Conservation (phyloP, 1,140 invertebrate species). For the Lepidotrigona ventralis region DNA sequence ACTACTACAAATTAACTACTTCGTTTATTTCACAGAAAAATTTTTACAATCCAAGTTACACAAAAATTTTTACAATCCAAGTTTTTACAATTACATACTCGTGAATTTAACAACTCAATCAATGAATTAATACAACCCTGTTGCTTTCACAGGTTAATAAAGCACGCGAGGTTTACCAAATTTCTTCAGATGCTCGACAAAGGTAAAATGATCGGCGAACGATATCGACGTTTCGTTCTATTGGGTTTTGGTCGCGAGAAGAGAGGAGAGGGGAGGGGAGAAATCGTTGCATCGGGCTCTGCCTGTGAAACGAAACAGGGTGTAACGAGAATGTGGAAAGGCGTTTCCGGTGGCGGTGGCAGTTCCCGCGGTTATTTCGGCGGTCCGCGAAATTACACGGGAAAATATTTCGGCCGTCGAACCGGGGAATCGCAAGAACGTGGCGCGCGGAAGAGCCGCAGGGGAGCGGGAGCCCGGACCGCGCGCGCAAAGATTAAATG, state of each 20-base stretch:
- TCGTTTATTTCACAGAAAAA: too few species aligned
- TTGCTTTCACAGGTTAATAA: too few species aligned
- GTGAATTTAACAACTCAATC: too few species aligned
- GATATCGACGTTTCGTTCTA: not conserved
- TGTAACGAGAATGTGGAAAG: constrained; percentile 26
- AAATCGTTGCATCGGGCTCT: constrained; percentile 18
- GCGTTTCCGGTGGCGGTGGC: constrained; percentile 9
- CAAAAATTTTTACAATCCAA: too few species aligned
- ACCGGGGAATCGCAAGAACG: constrained; percentile 21
- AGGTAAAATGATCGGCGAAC: not conserved
- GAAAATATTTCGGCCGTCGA: constrained; percentile 42
- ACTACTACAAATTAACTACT: too few species aligned
- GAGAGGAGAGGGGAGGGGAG: not conserved
- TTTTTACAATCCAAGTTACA: too few species aligned
- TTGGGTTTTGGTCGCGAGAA: not conserved
- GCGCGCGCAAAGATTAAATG: constrained; percentile 69
- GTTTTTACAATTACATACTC: too few species aligned
- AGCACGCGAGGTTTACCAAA: too few species aligned
- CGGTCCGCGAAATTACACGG: constrained; percentile 36
- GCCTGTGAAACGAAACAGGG: constrained; percentile 30
- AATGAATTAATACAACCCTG: too few species aligned
- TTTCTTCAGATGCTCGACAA: not conserved
- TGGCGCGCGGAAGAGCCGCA: not conserved
- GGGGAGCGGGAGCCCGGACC: constrained; percentile 7
- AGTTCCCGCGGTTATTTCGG: constrained; percentile 28